Evolutionary conservation across 1,140 invertebrate genomes (phyloP), one percentile per base, ranked within the genome.

Genomic region (Dufourea novaeangliae): DNA sequence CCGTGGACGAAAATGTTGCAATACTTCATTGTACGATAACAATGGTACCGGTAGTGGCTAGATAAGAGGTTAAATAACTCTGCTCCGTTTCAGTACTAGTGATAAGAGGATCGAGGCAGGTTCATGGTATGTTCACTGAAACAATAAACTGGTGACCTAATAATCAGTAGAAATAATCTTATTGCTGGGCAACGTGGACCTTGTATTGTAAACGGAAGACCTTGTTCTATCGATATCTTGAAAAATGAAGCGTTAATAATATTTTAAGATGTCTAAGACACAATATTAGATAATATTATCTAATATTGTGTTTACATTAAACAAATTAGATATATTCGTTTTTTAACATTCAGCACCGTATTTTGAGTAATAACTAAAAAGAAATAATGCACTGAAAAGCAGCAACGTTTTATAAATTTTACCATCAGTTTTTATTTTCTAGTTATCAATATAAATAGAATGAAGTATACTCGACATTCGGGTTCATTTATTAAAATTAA

Each of bases 61-160:
- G 73, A 75, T 75, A 75, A 75, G 52, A 68, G 73, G 63, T 75
- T 75, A 68, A 75, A 75, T 75, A 68, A 75, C 73, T 75, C 56
- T 68, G 39, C 52, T 37, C 52, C 20, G 52, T 46, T 44, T 68
- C 37, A 29, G 64, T 44, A 67, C 17, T 17, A 20, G 32, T 37
- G 73, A 75, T 75, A 75, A 75, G 64, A 27, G 73, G 22, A 75
- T 29, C 32, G 32, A 20, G 34, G 61, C 50, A 22, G 39, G 22
- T 68, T 75, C 29, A 29, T 14, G 25, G 39, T 22, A 39, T 12
- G 14, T 57, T 54, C 39, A 20, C 14, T 57, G 64, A 57, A 75
- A 75, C 59, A 66, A 56, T 66, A n/a, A 68, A 68, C 44, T 14
- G 54, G 37, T 57, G 52, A 75, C 39, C 39, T 46, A 75, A 75